Base-by-base conservation (phyloP, 2,888 invertebrate species). In the Seira sanloemensis region DNA sequence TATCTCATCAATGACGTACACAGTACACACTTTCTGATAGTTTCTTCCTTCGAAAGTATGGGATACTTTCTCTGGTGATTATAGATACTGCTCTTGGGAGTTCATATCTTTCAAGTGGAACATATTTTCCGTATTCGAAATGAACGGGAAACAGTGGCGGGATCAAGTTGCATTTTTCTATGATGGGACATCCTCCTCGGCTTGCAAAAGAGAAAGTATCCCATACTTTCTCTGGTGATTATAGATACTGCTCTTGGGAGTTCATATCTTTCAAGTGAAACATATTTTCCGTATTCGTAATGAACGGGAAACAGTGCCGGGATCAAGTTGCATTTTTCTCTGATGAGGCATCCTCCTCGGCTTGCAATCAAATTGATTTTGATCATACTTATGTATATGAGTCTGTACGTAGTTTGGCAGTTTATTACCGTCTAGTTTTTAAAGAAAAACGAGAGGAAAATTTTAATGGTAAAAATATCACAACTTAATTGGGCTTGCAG, bases 251-350 rank as follows among this genome's bases (percentile, higher is more conserved):
- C 54, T n/a, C n/a, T n/a, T 58, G 62, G 73, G 73, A 73, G 58
- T 25, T 73, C 73, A 26, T 54, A 16, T 73, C 26, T 54, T 19
- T n/a, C n/a, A n/a, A n/a, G n/a, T n/a, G n/a, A n/a, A n/a, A n/a
- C n/a, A n/a, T n/a, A n/a, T n/a, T n/a, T n/a, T n/a, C n/a, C n/a
- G n/a, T n/a, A n/a, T n/a, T n/a, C n/a, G n/a, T n/a, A n/a, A n/a
- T n/a, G n/a, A n/a, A n/a, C n/a, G n/a, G n/a, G n/a, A n/a, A n/a
- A n/a, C n/a, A n/a, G n/a, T n/a, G n/a, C n/a, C 7, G 58, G 73
- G 26, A 26, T 73, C 73, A 26, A 62, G 19, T 73, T 73, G 62
- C 73, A 73, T 73, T 27, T 73, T 73, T 73, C 46, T 54, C 25
- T 58, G 46, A 58, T 73, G 58, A 73, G 62, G 26, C 73, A 73